Evolutionary conservation across 2,797 vertebrate species (phyloP), one percentile per base, ranked within the genome.

Genomic region (Chloroceryle inda): DNA sequence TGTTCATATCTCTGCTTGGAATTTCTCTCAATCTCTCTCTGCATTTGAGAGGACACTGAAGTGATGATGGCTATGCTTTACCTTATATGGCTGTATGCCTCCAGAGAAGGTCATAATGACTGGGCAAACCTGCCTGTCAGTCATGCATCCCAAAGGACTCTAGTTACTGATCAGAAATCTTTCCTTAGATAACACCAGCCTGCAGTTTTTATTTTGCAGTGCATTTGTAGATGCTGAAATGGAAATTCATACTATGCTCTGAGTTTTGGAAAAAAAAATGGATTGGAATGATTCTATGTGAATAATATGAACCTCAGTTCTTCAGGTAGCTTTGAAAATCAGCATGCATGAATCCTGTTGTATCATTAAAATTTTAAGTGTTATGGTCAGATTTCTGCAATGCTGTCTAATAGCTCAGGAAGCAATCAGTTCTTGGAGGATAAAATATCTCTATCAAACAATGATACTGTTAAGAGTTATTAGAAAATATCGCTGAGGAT

Each of bases 401-500:
- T 47, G 29, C 29, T 61, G 22, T 69, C 38, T 85, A 72, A 50
- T 49, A n/a, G 59, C 50, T 94, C 75, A 95, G n/a, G 59, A 80
- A 89, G 45, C 24, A 67, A 71, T 18, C 74, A 26, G 11, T 59
- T 81, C 72, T 80, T 89, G 26, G 29, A 86, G 37, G 35, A 37
- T n/a, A 96, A 96, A 94, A 84, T 77, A 95, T 97, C 53, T 97
- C n/a, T 88, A 61, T 84, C 1, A 10, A 95, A 85, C 89, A 97
- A 85, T 93, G 95, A 92, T 80, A 86, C 86, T 94, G 52, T 95
- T 93, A 94, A 95, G 90, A 97, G 85, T 98, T 97, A 97, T 97
- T 98, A 97, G 86, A 95, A 97, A 97, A 97, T 95, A 96, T 97
- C 97, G 87, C 93, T 80, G 87, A 97, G 74, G 71, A 94, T 98